Percentiles rank a stretch among this genome's conserved stretches.
phyloP scores from a whole-genome alignment of 2,797 vertebrate genomes.

The Syndactyla subalaris region DNA sequence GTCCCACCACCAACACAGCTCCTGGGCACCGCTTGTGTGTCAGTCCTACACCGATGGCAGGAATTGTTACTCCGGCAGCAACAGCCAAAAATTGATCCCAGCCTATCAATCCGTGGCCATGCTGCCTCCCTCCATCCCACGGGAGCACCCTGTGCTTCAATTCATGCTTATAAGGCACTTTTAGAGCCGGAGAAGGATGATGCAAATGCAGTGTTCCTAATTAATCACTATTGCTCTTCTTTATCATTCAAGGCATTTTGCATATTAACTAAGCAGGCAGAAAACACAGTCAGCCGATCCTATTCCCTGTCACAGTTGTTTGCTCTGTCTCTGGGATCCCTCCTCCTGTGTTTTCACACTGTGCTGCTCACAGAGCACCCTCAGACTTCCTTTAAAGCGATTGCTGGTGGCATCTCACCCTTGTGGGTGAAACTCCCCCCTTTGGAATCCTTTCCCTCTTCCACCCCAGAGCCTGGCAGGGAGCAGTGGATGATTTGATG shows the following conservation, averaged over 20 bases:
- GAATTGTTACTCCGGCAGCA: neutral
- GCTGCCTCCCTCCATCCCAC: neutral
- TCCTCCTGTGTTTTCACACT: neutral
- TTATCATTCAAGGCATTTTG: neutral
- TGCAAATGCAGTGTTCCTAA: neutral
- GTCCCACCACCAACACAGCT: neutral
- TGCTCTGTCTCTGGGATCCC: accelerated
- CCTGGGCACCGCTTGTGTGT: neutral
- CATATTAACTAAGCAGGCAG: constrained; percentile 15
- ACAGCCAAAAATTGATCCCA: neutral
- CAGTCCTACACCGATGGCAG: accelerated
- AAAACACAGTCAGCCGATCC: neutral
- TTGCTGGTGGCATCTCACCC: neutral
- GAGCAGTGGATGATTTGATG: accelerated
- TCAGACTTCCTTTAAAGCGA: neutral
- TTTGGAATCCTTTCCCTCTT: neutral
- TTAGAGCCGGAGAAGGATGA: neutral
- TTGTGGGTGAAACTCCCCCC: neutral
- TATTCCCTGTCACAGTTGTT: neutral
- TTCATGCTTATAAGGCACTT: neutral
- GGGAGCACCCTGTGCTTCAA: neutral
- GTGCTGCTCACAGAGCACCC: neutral
- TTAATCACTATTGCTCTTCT: neutral
- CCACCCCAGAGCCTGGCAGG: neutral
- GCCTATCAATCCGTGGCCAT: neutral